These are phyloP conservation scores for Alectoris magna DNA, from an alignment of 2,797 vertebrate species.

Conservation along the genomic window DNA sequence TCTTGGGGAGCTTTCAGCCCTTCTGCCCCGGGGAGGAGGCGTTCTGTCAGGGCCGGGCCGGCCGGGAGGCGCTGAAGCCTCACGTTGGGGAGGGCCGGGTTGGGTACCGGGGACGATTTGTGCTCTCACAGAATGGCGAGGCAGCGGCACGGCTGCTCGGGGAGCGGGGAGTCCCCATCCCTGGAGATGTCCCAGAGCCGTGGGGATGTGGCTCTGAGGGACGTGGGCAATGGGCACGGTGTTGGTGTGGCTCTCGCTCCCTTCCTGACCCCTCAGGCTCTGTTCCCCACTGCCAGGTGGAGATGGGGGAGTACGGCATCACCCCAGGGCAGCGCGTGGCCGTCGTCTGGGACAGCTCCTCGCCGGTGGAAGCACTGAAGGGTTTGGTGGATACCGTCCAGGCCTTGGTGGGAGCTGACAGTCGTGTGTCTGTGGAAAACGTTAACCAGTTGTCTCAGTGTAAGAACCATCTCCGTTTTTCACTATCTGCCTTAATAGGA, in stretches of 20 bases:
- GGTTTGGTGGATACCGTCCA: conserved; percentile 80
- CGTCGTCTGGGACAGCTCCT: conserved; percentile 86
- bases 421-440: conserved; percentile 87
- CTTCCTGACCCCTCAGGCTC: fast-evolving
- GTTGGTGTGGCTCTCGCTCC: not conserved
- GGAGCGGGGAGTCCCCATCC: too few species aligned
- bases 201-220: too few species aligned
- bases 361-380: conserved; percentile 76
- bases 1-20: too few species aligned
- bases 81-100: too few species aligned
- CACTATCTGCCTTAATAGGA: not conserved
- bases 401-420: conserved; percentile 75
- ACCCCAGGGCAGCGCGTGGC: conserved; percentile 83
- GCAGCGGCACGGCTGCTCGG: too few species aligned
- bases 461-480: conserved; percentile 65
- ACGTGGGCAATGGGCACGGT: too few species aligned
- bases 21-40: too few species aligned
- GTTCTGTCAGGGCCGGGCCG: too few species aligned
- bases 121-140: too few species aligned
- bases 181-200: too few species aligned
- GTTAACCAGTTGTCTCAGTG: conserved; percentile 85
- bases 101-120: too few species aligned
- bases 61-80: too few species aligned
- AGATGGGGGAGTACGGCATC: conserved; percentile 86
- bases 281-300: not conserved